phyloP scores from a whole-genome alignment of 2,113 vertebrate genomes.

The Oreocharis arfaki region DNA sequence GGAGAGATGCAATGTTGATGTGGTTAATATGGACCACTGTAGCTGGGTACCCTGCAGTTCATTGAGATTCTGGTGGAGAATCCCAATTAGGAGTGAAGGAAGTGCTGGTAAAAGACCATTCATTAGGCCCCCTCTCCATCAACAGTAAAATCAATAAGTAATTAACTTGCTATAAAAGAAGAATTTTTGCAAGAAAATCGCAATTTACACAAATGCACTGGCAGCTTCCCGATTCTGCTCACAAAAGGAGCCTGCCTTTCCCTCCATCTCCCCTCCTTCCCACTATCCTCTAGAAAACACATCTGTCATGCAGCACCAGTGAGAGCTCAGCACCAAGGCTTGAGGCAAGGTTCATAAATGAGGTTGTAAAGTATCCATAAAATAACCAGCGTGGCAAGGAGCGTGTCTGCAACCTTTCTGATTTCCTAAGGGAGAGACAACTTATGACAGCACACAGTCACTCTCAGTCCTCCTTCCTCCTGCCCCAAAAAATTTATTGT shows the following conservation, averaged over 20 bases:
- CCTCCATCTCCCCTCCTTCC: background rate
- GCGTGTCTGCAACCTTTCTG: background rate
- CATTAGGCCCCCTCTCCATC: background rate
- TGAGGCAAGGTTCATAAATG: background rate
- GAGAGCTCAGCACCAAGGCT: background rate
- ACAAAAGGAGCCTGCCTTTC: background rate
- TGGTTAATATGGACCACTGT: background rate
- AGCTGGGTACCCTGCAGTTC: background rate
- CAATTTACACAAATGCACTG: background rate
- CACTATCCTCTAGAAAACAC: background rate
- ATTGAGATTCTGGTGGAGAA: conserved; percentile 4
- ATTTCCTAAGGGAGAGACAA: background rate
- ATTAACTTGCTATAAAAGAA: conserved; percentile 14
- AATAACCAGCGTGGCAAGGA: background rate
- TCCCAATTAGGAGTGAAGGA: background rate
- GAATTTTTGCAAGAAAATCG: background rate
- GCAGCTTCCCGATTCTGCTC: background rate
- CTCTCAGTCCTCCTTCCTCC: background rate
- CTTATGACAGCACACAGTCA: background rate
- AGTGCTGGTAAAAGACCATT: background rate
- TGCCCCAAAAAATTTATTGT: background rate
- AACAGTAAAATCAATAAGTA: conserved; percentile 45
- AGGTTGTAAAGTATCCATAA: background rate
- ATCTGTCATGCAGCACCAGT: background rate
- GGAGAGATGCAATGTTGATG: background rate